Evolutionary conservation across 2,888 invertebrate genomes (phyloP).

Genomic region (Hydrotaea diabolus): DNA sequence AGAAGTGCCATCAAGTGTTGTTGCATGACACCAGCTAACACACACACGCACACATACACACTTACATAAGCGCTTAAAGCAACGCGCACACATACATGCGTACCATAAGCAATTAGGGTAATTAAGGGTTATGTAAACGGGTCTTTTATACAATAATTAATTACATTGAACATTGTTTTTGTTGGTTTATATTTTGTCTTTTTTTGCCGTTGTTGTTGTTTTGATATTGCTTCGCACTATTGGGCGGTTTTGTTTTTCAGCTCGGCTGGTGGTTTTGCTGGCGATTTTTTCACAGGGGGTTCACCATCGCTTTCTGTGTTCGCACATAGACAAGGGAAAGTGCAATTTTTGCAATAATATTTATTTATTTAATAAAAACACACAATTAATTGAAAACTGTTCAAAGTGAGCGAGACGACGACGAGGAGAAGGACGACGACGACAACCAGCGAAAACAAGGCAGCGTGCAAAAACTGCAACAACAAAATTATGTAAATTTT

Average conservation of each 20-base stretch:
- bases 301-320: not conserved
- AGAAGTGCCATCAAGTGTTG: conserved; percentile 33
- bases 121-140: conserved; percentile 40
- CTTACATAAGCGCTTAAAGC: not conserved
- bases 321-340: not conserved
- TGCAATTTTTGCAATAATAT: conserved; percentile 33
- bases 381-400: conserved; percentile 37
- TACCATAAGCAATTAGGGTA: conserved; percentile 33
- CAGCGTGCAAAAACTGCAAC: not conserved
- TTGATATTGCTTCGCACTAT: not conserved
- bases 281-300: not conserved
- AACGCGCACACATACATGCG: not conserved
- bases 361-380: conserved; percentile 41
- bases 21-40: not conserved
- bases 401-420: not conserved
- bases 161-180: conserved; percentile 23
- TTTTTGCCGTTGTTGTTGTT: not conserved
- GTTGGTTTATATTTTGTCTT: not conserved
- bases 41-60: not conserved
- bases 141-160: conserved; percentile 35
- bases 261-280: not conserved
- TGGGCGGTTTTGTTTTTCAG: conserved; percentile 15
- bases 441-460: not conserved
- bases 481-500: conserved; percentile 32
- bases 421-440: not conserved